Base-by-base conservation (phyloP, 2,113 vertebrate species). In the Festucalex cinctus region DNA sequence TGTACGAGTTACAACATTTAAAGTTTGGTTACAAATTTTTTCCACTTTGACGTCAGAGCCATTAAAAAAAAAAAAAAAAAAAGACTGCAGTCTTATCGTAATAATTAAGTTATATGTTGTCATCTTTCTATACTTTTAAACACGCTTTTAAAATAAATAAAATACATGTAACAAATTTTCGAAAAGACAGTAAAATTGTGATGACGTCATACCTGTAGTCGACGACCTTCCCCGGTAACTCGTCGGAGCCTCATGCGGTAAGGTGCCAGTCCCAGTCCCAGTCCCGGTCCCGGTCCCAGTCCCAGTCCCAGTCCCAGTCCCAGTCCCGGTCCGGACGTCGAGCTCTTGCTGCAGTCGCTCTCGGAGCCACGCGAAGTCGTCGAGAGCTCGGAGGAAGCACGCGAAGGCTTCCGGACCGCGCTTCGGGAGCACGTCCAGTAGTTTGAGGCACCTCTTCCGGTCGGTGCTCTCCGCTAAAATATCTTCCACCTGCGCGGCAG, bases 361-460 rank as follows among this genome's bases (percentile, higher is more conserved):
- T 75, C 87, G 86, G 28, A 98, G 89, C 97, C 96, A 98, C 0
- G 91, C 88, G 69, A 94, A 98, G 44, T 98, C 95, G 2, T 94
- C 88, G 56, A 99, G 84, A 10, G 95, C 92, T 46, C 88, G 87
- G 36, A 97, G 78, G 82, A 99, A 98, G 0, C 35, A 49, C 12
- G 77, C 65, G 66, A 98, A 98, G 2, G 97, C 96, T 28, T 80
- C 90, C 3, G 95, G 94, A 6, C 97, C 96, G 63, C 97, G 92
- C 67, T 65, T 89, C 19, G 96, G 95, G 0, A 98, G 90, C 49
- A 97, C 81, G 70, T 95, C 94, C 68, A 99, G 90, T 16, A 99
- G 90, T 75, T 89, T 86, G 79, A 94, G 88, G 0, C 86, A 91
- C 69, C 90, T 94, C 57, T 88, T 88, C 39, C 88, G 89, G 69